phyloP scores from a whole-genome alignment of 1,140 invertebrate species.

The Drusus annulatus region DNA sequence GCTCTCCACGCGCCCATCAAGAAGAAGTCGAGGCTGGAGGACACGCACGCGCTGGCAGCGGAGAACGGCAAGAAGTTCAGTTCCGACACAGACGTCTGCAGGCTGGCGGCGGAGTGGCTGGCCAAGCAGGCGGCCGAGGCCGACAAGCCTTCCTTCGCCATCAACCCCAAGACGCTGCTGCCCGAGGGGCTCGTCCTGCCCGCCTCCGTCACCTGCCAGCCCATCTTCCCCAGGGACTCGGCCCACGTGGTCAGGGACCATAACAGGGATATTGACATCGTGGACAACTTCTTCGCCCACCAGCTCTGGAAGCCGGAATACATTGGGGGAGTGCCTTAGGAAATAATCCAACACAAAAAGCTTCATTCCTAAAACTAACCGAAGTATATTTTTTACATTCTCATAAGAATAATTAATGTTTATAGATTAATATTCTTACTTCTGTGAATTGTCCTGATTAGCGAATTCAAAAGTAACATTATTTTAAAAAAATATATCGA shows the following conservation, averaged over 20 bases:
- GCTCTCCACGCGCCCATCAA: constrained; percentile 24
- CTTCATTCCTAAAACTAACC: constrained; percentile 3
- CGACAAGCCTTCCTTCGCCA: constrained; percentile 61
- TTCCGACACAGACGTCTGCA: constrained; percentile 31
- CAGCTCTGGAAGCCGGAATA: constrained; percentile 75
- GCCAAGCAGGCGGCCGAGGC: constrained; percentile 54
- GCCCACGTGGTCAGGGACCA: constrained; percentile 60
- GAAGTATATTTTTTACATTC: not conserved
- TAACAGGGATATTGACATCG: constrained; percentile 68
- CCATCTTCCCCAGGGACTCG: constrained; percentile 60
- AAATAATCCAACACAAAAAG: not conserved
- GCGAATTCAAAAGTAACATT: too few species aligned
- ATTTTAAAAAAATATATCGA: too few species aligned
- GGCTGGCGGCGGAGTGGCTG: constrained; percentile 54
- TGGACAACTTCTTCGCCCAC: constrained; percentile 73
- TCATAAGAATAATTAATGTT: not conserved
- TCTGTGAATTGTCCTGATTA: too few species aligned
- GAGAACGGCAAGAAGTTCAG: constrained; percentile 20
- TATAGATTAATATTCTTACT: not conserved
- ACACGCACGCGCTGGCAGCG: not conserved
- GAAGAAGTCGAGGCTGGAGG: constrained; percentile 35
- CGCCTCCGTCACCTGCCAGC: constrained; percentile 66
- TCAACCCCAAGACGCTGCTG: constrained; percentile 60
- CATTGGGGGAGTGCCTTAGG: constrained; percentile 61
- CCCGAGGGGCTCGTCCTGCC: constrained; percentile 66